Conservation (phyloP, 2,888 invertebrate genomes). For the Drosophila sordidapex region DNA sequence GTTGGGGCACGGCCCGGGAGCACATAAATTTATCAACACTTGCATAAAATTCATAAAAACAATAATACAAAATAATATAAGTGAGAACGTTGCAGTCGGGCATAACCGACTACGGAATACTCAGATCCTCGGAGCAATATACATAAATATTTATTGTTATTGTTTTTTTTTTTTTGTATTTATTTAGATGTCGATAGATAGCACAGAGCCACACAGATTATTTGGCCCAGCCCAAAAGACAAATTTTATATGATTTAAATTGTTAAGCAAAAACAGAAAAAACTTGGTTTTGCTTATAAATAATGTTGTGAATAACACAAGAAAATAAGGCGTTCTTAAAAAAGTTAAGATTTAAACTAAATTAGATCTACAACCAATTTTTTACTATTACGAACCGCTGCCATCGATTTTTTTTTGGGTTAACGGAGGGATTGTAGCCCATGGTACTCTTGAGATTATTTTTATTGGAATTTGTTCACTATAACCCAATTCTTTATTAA, state of each 20-base stretch:
- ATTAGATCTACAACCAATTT: background rate
- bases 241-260: background rate
- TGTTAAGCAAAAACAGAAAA: background rate
- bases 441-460: background rate
- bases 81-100: background rate
- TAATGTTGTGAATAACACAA: background rate
- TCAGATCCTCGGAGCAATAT: background rate
- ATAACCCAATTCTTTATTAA: background rate
- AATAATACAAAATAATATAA: constrained; percentile 51
- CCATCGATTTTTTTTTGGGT: background rate
- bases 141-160: background rate
- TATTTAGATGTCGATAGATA: background rate
- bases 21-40: constrained; percentile 80
- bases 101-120: background rate
- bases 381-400: background rate
- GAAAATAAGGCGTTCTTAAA: background rate
- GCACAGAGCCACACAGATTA: background rate
- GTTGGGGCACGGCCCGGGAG: constrained; percentile 60
- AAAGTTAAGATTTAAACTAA: background rate
- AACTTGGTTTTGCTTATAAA: background rate
- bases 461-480: background rate
- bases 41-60: constrained; percentile 77
- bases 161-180: background rate
- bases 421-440: background rate
- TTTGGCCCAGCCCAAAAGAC: background rate